Evolutionary conservation across 2,888 invertebrate species (phyloP), one percentile per base, ranked within the genome.

Genomic region (Cantharis flavilabris): DNA sequence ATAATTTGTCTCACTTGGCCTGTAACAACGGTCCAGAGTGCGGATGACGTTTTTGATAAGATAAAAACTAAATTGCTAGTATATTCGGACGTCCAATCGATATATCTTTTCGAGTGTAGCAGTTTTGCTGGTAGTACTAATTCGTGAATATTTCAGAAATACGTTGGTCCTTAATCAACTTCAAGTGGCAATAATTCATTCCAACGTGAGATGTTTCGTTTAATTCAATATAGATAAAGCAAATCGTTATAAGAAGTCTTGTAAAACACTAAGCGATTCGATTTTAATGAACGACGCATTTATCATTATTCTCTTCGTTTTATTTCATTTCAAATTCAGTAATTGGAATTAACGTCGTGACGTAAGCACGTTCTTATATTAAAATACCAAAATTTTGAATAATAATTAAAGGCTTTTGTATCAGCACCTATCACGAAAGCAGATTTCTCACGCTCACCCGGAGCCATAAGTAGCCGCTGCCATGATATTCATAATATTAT

Each of bases 41-140:
- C 70, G 72, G 72, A 69, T 77, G 77, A 77, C 77, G 62, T 70
- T 33, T 26, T 64, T 72, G 73, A 75, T 75, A 73, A 77, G 75
- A 75, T 62, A 62, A 73, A 74, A 75, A 67, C 16, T 49, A 72
- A 71, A 71, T 74, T 69, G 23, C 70, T 75, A 16, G 16, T 1
- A 64, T 69, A 64, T 69, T 74, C 69, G 62, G 74, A 72, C 63
- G 33, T 75, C 75, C 33, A 77, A 77, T 77, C 77, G 69, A 77
- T 77, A 77, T 69, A 70, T 49, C 28, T 62, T 28, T 72, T 70
- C 69, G 33, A 23, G 64, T 28, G 14, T 28, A 28, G 26, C 63
- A 65, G 30, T 14, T 23, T 23, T 33, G 23, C 62, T 16, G 16
- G 16, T 16, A 26, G 62, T 14, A 23, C 73, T 30, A 33, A 30